A percentile compares a stretch with the other conserved stretches of the same genome.
Conservation (phyloP, 2,113 vertebrate species). For the Naja naja region DNA sequence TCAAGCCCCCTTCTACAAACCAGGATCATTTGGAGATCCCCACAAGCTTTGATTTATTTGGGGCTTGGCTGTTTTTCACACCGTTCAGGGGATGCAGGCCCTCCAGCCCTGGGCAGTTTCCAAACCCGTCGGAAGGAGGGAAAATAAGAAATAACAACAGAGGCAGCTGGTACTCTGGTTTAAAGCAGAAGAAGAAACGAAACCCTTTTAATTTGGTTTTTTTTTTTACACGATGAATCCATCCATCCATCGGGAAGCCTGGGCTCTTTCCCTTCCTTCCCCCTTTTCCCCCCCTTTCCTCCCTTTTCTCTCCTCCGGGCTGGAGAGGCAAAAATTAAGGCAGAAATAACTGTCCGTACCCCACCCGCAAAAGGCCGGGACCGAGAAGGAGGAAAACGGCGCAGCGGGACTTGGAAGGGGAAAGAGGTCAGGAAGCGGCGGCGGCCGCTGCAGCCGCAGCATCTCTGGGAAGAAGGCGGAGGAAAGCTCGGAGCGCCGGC, state of each 20-base stretch:
- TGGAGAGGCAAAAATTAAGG: not conserved
- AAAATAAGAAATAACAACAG: not conserved
- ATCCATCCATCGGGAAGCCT: not conserved
- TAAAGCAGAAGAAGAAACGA: not conserved
- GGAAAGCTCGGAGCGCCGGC: not conserved
- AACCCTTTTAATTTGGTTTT: not conserved
- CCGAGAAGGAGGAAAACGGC: not conserved
- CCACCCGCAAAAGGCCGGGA: no score
- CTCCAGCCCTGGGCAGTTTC: not conserved
- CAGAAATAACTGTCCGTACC: not conserved
- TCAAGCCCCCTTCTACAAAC: not conserved
- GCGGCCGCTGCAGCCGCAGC: slow-evolving; percentile 3
- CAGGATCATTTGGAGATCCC: not conserved
- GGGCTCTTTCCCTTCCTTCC: not conserved
- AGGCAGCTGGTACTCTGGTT: not conserved
- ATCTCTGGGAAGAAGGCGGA: not conserved
- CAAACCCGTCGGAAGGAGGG: no score
- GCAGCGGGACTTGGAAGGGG: not conserved
- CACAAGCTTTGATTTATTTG: not conserved
- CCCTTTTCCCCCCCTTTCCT: no score
- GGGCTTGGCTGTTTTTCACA: not conserved
- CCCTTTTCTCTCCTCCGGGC: not conserved
- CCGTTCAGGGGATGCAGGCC: not conserved
- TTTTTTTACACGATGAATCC: not conserved
- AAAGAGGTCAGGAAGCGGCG: not conserved